Conservation (phyloP, 2,113 vertebrate species). For the Chlorodrepanis virens region DNA sequence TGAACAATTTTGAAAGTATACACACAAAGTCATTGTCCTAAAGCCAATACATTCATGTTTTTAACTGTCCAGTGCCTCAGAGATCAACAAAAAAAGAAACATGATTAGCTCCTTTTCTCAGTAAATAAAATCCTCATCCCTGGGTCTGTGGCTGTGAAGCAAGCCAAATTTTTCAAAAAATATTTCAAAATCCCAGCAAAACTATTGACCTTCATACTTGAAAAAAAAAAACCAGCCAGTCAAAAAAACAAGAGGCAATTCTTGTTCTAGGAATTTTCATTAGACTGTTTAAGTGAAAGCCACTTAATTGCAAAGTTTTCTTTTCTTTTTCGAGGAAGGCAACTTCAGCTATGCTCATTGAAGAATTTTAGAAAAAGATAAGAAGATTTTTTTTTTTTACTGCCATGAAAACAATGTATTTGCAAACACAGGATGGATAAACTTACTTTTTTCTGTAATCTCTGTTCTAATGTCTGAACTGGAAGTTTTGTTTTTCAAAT, state of each 20-base stretch:
- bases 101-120: neutral
- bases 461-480: slow-evolving; percentile 89
- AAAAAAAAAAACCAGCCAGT: neutral
- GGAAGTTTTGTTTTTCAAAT: slow-evolving; percentile 97
- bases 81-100: neutral
- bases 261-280: neutral
- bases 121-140: neutral
- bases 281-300: neutral
- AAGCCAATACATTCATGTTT: neutral
- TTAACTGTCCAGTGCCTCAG: neutral
- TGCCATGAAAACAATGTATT: neutral
- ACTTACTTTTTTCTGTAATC: slow-evolving; percentile 92
- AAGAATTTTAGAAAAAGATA: neutral
- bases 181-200: neutral
- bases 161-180: neutral
- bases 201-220: neutral
- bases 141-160: neutral
- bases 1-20: neutral
- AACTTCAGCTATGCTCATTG: neutral
- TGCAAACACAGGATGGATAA: neutral
- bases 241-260: neutral
- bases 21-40: neutral
- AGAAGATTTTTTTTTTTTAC: neutral
- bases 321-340: neutral
- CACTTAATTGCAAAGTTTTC: neutral